Evolutionary conservation across 2,113 vertebrate species (phyloP).

Genomic region (Pseudorectes ferrugineus): DNA sequence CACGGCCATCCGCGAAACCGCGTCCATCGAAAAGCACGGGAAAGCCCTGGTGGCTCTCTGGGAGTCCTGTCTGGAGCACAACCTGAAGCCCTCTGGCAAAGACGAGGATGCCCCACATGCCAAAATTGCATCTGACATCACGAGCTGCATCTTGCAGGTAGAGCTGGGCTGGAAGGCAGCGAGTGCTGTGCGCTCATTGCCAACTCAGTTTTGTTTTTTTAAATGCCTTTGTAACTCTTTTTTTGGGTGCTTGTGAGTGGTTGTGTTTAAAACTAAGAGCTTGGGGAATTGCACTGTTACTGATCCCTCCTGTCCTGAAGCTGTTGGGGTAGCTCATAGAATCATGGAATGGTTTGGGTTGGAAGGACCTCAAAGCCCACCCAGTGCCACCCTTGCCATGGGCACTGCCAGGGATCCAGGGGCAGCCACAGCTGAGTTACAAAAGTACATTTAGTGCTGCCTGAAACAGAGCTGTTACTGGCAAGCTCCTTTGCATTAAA

Average conservation of each 20-base stretch:
- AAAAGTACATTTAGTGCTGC: no score
- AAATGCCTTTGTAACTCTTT: neutral
- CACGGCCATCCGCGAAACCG: conserved; percentile 88
- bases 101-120: conserved; percentile 91
- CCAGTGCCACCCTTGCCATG: neutral
- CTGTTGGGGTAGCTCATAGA: accelerated
- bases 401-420: no score
- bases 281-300: neutral
- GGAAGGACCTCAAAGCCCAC: accelerated
- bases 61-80: conserved; percentile 93
- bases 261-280: neutral
- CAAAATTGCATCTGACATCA: conserved; percentile 97
- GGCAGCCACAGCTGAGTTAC: no score
- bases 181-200: accelerated
- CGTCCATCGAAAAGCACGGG: conserved; percentile 86
- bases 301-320: neutral
- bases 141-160: conserved; percentile 96
- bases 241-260: no score
- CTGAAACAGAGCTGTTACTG: no score
- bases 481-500: no score
- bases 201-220: accelerated
- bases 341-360: neutral
- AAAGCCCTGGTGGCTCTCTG: conserved; percentile 87
- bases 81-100: conserved; percentile 79
- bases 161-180: neutral